Evolutionary conservation across 2,113 vertebrate genomes (phyloP), one percentile per base, ranked within the genome.

Genomic region (Cettia cetti): DNA sequence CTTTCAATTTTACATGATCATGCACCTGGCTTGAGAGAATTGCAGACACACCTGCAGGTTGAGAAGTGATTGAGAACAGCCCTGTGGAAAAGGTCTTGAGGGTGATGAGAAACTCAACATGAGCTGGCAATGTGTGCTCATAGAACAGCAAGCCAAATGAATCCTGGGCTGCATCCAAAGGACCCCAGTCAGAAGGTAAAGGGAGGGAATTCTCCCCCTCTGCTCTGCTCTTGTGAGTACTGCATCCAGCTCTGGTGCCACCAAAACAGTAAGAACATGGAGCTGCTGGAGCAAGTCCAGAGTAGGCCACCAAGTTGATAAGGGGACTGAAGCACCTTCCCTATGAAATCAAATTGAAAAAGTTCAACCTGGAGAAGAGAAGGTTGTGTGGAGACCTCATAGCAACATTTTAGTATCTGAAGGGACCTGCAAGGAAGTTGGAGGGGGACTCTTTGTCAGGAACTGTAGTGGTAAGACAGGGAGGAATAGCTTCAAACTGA

Each of bases 151-250:
- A 59, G 7, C 4, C 28, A 18, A 3, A 4, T 20, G 13, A 30
- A 44, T 30, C 27, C 45, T 18, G 23, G 37, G 13, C 44, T 74
- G 19, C 15, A 30, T 26, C 15, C 8, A 52, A 39, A 45, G 33
- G 19, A 45, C 2, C 2, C 3, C 39, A 2, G 1, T 7, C 52
- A 66, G 27, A 31, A 57, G 19, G 16, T 2, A 3, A 5, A 52
- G 28, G 37, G 9, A 39, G 11, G 15, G 20, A 33, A 53, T 66
- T 82, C 28, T n/a, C 37, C 16, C 19, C 15, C 31, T 27, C 17
- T 64, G 8, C 13, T 80, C 50, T 10, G 31, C 40, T 49, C 56
- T 35, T 35, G n/a, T 44, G 59, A 40, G 2, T 17, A 4, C 9
- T n/a, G 33, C 28, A n/a, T 14, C 37, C 37, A 52, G 15, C 13